A percentile compares a stretch with the other conserved stretches of the same genome.
phyloP scores from a whole-genome alignment of 1,140 invertebrate species.

The Lasaia peninsularis region DNA sequence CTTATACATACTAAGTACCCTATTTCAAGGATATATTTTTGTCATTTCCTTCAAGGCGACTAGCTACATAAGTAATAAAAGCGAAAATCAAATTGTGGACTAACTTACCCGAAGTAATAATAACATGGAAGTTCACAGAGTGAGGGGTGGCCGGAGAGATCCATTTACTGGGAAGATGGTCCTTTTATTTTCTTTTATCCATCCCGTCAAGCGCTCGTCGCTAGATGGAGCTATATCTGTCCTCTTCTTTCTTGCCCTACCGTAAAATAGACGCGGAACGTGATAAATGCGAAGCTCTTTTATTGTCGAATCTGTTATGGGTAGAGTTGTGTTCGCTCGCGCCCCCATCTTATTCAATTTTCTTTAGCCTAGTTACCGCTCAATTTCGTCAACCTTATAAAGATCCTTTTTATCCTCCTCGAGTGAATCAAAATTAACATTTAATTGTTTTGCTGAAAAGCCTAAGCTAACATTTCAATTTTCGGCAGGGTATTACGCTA shows the following conservation, averaged over 20 bases:
- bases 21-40: neutral
- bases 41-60: neutral
- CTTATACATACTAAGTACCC: no score
- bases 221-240: constrained; percentile 50
- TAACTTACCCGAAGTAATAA: constrained; percentile 40
- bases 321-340: constrained; percentile 36
- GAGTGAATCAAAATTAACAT: constrained; percentile 41
- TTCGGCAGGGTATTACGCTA: constrained; percentile 80
- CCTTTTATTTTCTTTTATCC: constrained; percentile 73
- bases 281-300: constrained; percentile 75
- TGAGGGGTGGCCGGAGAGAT: constrained; percentile 61
- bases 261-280: constrained; percentile 74
- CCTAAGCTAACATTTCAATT: neutral
- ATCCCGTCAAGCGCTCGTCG: constrained; percentile 56
- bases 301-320: constrained; percentile 63
- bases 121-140: constrained; percentile 55
- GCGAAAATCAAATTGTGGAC: constrained; percentile 38
- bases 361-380: constrained; percentile 36
- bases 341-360: constrained; percentile 61
- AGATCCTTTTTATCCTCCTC: constrained; percentile 41
- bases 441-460: constrained; percentile 23
- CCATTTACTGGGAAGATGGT: constrained; percentile 68
- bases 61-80: constrained; percentile 23
- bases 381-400: constrained; percentile 54
- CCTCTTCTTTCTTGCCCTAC: constrained; percentile 57